phyloP scores from a whole-genome alignment of 2,888 invertebrate genomes.

The Ecdyonurus torrentis region DNA sequence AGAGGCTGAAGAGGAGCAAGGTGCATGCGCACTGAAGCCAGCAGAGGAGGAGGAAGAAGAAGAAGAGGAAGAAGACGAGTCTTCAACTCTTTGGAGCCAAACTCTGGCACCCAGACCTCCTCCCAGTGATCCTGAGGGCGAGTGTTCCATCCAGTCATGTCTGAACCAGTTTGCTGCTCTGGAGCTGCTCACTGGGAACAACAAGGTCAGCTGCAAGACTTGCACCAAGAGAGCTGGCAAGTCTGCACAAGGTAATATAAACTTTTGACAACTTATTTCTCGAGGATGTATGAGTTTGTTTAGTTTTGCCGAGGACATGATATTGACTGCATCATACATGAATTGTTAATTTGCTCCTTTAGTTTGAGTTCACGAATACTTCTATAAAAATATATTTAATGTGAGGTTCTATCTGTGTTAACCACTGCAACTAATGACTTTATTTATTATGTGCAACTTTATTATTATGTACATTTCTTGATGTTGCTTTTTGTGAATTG shows the following conservation, averaged over 20 bases:
- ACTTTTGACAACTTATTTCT: no score
- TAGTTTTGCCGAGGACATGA: no score
- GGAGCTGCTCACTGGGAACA: slow-evolving; percentile 79
- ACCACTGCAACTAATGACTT: no score
- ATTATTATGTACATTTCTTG: no score
- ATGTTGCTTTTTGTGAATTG: no score
- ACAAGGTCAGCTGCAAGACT: slow-evolving; percentile 82
- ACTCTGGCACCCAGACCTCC: slow-evolving; percentile 49
- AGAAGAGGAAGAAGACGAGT: neutral
- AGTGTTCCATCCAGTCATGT: slow-evolving; percentile 75
- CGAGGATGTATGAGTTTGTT: no score
- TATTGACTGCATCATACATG: no score
- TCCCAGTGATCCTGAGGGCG: slow-evolving; percentile 45
- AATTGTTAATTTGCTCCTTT: no score
- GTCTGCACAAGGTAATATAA: slow-evolving; percentile 3
- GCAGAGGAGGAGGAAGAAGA: neutral
- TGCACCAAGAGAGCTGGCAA: slow-evolving; percentile 52
- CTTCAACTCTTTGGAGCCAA: slow-evolving; percentile 23
- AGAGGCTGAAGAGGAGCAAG: neutral
- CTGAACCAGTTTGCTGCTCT: slow-evolving; percentile 82
- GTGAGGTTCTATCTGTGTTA: no score
- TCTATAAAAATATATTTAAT: no score
- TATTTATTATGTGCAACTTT: no score
- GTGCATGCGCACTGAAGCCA: neutral
- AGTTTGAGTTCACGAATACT: no score